Evolutionary conservation across 2,888 invertebrate genomes (phyloP).

Genomic region (Oegoconia quadripuncta): DNA sequence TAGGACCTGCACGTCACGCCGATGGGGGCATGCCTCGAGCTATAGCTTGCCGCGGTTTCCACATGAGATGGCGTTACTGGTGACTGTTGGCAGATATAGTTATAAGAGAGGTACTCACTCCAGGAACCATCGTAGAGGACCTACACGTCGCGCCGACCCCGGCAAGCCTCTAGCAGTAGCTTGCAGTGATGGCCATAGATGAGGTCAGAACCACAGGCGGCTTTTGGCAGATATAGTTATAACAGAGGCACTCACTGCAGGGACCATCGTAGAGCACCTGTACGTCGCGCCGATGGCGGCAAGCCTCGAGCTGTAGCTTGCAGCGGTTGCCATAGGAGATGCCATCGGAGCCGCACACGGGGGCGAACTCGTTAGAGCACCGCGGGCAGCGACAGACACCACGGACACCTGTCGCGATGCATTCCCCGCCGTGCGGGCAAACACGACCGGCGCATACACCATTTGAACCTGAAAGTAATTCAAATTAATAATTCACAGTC

Average conservation of each 20-base stretch:
- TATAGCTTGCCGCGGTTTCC: conserved; percentile 91
- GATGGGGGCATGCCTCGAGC: conserved; percentile 87
- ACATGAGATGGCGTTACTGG: conserved; percentile 89
- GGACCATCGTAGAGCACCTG: conserved; percentile 88
- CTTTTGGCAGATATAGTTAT: not conserved
- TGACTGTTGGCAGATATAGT: not conserved
- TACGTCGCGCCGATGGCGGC: conserved; percentile 86
- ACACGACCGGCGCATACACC: conserved; percentile 83
- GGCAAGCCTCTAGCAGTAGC: no score
- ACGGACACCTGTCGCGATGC: conserved; percentile 82
- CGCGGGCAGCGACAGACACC: conserved; percentile 92
- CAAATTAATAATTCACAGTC: conserved; percentile 16
- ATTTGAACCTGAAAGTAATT: conserved; percentile 80
- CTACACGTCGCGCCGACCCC: no score
- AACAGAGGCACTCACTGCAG: conserved; percentile 84
- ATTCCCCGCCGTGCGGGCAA: conserved; percentile 88
- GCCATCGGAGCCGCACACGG: conserved; percentile 91
- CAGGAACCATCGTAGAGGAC: not conserved
- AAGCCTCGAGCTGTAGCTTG: conserved; percentile 88
- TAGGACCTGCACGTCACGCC: conserved; percentile 85
- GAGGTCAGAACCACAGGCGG: no score
- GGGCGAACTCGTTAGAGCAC: conserved; percentile 90
- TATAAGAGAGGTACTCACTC: not conserved
- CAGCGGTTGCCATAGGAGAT: conserved; percentile 91
- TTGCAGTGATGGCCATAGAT: no score